Percentiles rank a stretch among this genome's conserved stretches.
phyloP scores from a whole-genome alignment of 2,113 vertebrate genomes.

The Pseudorhombus dupliciocellatus region DNA sequence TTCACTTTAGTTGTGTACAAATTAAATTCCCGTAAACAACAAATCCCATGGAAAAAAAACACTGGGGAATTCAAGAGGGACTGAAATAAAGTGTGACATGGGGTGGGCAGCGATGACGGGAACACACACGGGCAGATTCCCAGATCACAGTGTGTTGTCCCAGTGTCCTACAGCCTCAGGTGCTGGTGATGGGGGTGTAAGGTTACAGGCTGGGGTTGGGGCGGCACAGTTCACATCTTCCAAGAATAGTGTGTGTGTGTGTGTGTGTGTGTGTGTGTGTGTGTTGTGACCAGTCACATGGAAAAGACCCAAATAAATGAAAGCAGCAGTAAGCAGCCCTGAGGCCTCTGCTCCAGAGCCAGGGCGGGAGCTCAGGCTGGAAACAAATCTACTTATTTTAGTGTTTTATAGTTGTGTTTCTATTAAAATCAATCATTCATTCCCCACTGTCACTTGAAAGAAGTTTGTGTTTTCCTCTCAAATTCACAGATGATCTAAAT shows the following conservation, averaged over 20 bases:
- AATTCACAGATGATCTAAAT: background rate
- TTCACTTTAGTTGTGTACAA: too few species aligned
- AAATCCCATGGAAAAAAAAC: too few species aligned
- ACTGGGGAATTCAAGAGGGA: too few species aligned
- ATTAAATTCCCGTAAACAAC: too few species aligned
- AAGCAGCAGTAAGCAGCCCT: background rate
- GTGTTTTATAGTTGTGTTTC: background rate
- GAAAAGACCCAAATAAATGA: background rate
- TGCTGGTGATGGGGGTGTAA: constrained; percentile 16
- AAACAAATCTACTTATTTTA: background rate
- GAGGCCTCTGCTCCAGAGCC: background rate
- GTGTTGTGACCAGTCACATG: background rate
- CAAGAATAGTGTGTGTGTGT: constrained; percentile 34
- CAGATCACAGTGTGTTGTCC: background rate
- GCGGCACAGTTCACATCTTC: constrained; percentile 24
- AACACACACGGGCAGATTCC: background rate
- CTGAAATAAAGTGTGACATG: too few species aligned
- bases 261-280: constrained; percentile 1
- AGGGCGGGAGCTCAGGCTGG: background rate
- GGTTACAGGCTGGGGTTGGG: background rate
- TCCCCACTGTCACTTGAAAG: background rate
- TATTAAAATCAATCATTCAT: background rate
- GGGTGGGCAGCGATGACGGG: background rate
- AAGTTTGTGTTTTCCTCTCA: background rate
- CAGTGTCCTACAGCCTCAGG: constrained; percentile 41